Evolutionary conservation across 2,888 invertebrate species (phyloP), one percentile per base, ranked within the genome.

Genomic region (Panopea generosa): DNA sequence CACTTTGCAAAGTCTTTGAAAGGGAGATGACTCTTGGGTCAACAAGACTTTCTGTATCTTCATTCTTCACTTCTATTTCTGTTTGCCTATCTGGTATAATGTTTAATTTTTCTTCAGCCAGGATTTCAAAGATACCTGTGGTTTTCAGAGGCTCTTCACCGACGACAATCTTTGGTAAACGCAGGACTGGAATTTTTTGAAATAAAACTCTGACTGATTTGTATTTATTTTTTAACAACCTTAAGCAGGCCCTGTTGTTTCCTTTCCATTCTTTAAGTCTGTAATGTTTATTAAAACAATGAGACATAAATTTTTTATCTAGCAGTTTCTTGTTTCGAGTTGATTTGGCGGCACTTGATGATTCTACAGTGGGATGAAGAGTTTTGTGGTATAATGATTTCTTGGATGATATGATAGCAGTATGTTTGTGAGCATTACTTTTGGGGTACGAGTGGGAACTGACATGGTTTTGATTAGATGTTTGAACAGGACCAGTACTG

Each of bases 1-100:
- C 55, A 68, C 74, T 75, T 26, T 68, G 45, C 33, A 79, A 52
- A 24, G 71, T 60, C 47, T 59, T 75, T 6, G 79, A 79, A 43
- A 75, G 49, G 20, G 79, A 75, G 56, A 79, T 72, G 7, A 79
- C 79, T 27, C 74, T 67, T 43, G 79, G 79, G 52, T 79, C 79
- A 3, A 79, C 79, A 16, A 78, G 52, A 59, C 43, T 4, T 2
- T 40, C 43, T 16, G n/a, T 7, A 22, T 55, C 47, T 11, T 47
- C 29, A 11, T 11, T 6, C 22, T 50, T 40, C 11, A 55, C 45
- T 20, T 55, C 43, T 29, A 27, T 20, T 33, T 65, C 65, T 22
- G 47, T 45, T 47, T 55, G 38, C 24, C 29, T 22, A 29, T 65
- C 65, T 26, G 29, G 26, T 47, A 3, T 20, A 9, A 18, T 47